These are phyloP conservation scores for Alosa sapidissima DNA, from an alignment of 2,797 vertebrate genomes.

Conservation along the genomic window DNA sequence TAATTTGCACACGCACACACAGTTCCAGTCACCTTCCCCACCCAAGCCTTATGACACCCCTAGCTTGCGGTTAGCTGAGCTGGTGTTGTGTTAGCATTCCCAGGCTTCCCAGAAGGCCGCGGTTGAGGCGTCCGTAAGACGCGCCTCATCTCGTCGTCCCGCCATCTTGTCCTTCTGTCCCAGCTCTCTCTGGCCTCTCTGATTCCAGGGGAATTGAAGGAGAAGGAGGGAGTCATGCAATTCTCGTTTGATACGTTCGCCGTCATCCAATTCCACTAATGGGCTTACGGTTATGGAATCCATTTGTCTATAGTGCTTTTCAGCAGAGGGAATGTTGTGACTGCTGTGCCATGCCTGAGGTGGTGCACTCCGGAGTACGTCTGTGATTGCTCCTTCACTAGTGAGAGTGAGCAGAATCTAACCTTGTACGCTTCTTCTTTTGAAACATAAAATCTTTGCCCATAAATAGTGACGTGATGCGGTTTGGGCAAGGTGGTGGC, in stretches of 20 bases:
- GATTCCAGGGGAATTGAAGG: background rate
- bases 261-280: constrained; percentile 42
- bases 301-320: constrained; percentile 29
- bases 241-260: constrained; percentile 28
- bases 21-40: background rate
- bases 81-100: background rate
- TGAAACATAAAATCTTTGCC: background rate
- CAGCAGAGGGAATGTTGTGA: background rate
- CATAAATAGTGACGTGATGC: background rate
- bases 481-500: background rate
- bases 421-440: background rate
- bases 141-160: background rate
- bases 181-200: background rate
- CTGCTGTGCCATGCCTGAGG: background rate
- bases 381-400: background rate
- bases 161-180: background rate
- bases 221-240: background rate
- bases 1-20: constrained; percentile 15
- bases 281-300: constrained; percentile 37
- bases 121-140: background rate
- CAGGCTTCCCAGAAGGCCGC: background rate
- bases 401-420: background rate
- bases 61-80: background rate
- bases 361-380: too few species aligned
- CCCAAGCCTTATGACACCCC: background rate